A percentile compares a stretch with the other conserved stretches of the same genome.
Evolutionary conservation across 2,113 vertebrate species (phyloP).

Genomic region (Microtus ochrogaster): DNA sequence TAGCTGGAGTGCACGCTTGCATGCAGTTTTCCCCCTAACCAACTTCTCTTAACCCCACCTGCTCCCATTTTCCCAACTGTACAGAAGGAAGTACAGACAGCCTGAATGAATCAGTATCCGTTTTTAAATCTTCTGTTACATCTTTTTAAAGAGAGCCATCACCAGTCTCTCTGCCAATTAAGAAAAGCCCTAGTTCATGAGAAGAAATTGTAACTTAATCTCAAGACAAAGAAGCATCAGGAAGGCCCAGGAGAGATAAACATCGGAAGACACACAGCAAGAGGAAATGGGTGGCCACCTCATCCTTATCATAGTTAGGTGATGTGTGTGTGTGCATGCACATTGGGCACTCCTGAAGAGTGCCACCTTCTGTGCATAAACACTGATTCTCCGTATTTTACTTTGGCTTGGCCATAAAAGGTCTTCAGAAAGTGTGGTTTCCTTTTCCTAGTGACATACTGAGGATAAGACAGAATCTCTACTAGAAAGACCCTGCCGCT

Average conservation of each 20-base stretch:
- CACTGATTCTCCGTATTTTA: background rate
- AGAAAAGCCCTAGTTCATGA: background rate
- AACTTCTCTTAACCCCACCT: background rate
- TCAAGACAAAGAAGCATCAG: background rate
- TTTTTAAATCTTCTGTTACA: background rate
- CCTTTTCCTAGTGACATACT: conserved; percentile 78
- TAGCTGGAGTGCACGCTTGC: background rate
- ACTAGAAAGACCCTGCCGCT: conserved; percentile 70
- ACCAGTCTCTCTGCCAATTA: background rate
- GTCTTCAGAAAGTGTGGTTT: conserved; percentile 43
- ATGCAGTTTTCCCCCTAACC: background rate
- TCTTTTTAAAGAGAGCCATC: background rate
- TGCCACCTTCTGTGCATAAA: background rate
- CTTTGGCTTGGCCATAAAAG: background rate
- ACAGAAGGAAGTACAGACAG: background rate
- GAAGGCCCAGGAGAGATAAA: background rate
- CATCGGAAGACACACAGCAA: background rate
- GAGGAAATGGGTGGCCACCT: background rate
- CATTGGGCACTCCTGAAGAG: background rate
- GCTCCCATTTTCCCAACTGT: background rate
- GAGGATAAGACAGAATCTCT: conserved; percentile 70
- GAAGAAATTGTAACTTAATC: background rate
- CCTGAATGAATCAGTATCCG: background rate
- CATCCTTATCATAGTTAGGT: background rate
- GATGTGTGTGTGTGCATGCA: rapidly evolving